Conservation (phyloP, 1,140 invertebrate genomes). For the Laupala kohalensis region DNA sequence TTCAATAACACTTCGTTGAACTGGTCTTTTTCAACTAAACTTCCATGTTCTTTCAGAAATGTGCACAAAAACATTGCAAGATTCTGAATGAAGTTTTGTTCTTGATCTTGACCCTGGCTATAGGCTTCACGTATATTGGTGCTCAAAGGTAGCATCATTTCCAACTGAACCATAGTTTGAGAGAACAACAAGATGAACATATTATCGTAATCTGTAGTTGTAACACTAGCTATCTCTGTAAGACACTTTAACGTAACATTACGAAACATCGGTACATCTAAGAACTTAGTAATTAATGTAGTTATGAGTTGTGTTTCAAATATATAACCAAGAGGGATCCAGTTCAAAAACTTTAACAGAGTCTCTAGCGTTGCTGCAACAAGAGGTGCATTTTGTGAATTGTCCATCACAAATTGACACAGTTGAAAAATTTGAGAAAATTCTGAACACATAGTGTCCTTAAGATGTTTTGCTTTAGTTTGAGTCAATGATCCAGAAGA, state of each 20-base stretch:
- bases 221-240: constrained; percentile 91
- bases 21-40: constrained; percentile 68
- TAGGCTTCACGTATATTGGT: constrained; percentile 92
- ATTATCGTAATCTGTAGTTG: constrained; percentile 78
- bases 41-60: constrained; percentile 90
- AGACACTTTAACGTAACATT: constrained; percentile 97
- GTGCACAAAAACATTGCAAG: constrained; percentile 94
- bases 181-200: constrained; percentile 80
- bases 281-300: constrained; percentile 90
- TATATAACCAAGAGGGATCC: constrained; percentile 98
- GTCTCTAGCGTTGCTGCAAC: constrained; percentile 95
- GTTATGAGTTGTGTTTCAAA: constrained; percentile 98
- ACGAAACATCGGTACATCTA: constrained; percentile 93
- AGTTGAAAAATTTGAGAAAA: constrained; percentile 97
- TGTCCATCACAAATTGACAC: constrained; percentile 88
- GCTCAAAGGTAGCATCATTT: constrained; percentile 75
- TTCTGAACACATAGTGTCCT: constrained; percentile 99
- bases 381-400: constrained; percentile 85
- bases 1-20: constrained; percentile 57
- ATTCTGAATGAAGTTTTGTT: constrained; percentile 99
- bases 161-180: constrained; percentile 81
- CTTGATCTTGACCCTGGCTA: constrained; percentile 80
- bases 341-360: constrained; percentile 90
- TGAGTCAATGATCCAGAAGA: constrained; percentile 95
- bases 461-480: constrained; percentile 96